These are phyloP conservation scores for Periophthalmus modestus DNA, from an alignment of 2,113 vertebrate species.

Conservation along the genomic window DNA sequence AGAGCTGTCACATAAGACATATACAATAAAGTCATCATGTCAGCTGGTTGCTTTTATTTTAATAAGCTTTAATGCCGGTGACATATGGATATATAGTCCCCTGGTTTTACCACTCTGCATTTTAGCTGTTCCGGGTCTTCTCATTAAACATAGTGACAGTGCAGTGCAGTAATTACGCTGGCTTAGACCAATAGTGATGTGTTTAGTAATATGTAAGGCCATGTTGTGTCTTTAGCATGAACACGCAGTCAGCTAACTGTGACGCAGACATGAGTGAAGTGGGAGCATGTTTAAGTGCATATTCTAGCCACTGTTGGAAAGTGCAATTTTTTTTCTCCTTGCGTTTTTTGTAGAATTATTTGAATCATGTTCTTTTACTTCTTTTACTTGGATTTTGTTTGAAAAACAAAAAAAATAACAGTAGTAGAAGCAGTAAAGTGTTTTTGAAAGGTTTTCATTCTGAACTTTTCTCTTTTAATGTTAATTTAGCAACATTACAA, in stretches of 20 bases:
- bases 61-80: slow-evolving; percentile 20
- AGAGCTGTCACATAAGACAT: slow-evolving; percentile 28
- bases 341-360: background rate
- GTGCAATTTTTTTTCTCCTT: background rate
- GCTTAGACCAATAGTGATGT: slow-evolving; percentile 2
- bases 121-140: slow-evolving; percentile 17
- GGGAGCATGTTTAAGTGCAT: slow-evolving; percentile 14
- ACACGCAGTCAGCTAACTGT: slow-evolving; percentile 57
- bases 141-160: slow-evolving; percentile 33
- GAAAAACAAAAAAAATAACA: too few species aligned
- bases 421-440: too few species aligned
- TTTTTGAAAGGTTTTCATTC: too few species aligned
- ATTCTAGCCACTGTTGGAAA: slow-evolving; percentile 6
- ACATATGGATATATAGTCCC: slow-evolving; percentile 5
- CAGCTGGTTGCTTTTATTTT: slow-evolving; percentile 15
- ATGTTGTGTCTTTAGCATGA: slow-evolving; percentile 36
- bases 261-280: slow-evolving; percentile 42
- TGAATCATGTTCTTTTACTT: background rate
- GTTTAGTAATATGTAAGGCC: slow-evolving; percentile 29
- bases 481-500: too few species aligned
- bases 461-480: too few species aligned
- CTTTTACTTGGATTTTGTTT: background rate
- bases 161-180: slow-evolving; percentile 21
- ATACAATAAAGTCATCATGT: slow-evolving; percentile 17
- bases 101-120: slow-evolving; percentile 5